Evolutionary conservation across 2,797 vertebrate species (phyloP), one percentile per base, ranked within the genome.

Genomic region (Anabas testudineus): DNA sequence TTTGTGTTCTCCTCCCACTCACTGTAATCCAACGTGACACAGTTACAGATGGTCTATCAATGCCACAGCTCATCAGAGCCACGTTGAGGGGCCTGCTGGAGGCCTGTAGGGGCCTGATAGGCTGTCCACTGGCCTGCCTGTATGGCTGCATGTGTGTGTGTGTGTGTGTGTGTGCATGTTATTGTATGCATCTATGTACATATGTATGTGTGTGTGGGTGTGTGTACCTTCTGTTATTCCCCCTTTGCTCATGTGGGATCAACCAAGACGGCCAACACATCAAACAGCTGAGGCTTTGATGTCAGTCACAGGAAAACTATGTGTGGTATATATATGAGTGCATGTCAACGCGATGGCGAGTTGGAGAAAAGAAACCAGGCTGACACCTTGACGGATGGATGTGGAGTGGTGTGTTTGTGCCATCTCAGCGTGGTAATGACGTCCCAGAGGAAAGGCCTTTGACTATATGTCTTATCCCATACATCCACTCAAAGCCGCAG

Each of bases 1-100:
- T 93, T 91, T 89, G 78, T 92, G 64, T 88, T 82, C 86, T 63
- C 71, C 61, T 65, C 57, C 74, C 60, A 24, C 86, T 88, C 83
- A 88, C 91, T 94, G 91, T 94, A 94, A 94, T 94, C 92, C 90
- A 94, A 93, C 90, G 89, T 94, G 93, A 94, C 95, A 95, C 93
- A 95, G 93, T 95, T 93, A 92, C 92, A 93, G 93, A 95, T 95
- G 95, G 94, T 92, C 91, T 95, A 93, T 95, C 93, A 93, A 90
- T 94, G 93, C 93, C 94, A 87, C 90, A 90, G 91, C 93, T 91
- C 93, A 91, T 94, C 83, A 91, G 91, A 92, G 93, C 91, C 86
- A 86, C 93, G 90, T 90, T 93, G 87, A 88, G 87, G 82, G 79
- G 81, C 81, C 82, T 80, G 81, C 71, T 78, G 61, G 79, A 83